Evolutionary conservation across 2,113 vertebrate species (phyloP), one percentile per base, ranked within the genome.

Genomic region (Oncorhynchus tshawytscha): DNA sequence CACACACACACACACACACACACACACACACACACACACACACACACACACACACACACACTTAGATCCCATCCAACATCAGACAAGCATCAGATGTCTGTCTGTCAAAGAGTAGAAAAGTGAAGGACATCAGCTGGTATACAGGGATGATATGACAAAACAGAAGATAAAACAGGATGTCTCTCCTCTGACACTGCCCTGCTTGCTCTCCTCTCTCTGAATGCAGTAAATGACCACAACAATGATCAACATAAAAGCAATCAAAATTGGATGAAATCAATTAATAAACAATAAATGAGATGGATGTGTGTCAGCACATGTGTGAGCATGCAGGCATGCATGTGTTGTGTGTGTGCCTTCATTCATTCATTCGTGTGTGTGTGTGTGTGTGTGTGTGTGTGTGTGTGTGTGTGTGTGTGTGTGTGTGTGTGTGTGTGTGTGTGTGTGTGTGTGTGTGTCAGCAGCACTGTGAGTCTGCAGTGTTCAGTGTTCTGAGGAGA

Each of bases 21-120:
- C 64, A 78, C 65, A 25, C 76, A 71, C 54, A 75, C 65, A 54
- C 22, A 54, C 70, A 70, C 68, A 65, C 62, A 68, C 67, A 45
- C 45, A 70, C 69, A 70, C 69, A 70, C 69, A 25, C 69, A 25
- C n/a, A 57, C 22, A 54, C 70, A 70, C n/a, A 45, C n/a, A 22
- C 72, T 91, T 90, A 87, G 75, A 75, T 24, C 3, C 66, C 72
- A 84, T 72, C 71, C 49, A 82, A 71, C 73, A 75, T 79, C 81
- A 39, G n/a, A 27, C 11, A 5, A 16, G 67, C 39, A 45, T 48
- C 67, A 70, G 18, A 18, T n/a, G 67, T 70, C 67, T 48, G 34
- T 69, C 34, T 3, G 27, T 25, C 67, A 68, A 16, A 15, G 16
- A 20, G 13, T 2, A 4, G 67, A 31, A 29, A 31, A 18, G 65